Base-by-base conservation (phyloP, 2,113 vertebrate genomes). In the Ellobius talpinus region DNA sequence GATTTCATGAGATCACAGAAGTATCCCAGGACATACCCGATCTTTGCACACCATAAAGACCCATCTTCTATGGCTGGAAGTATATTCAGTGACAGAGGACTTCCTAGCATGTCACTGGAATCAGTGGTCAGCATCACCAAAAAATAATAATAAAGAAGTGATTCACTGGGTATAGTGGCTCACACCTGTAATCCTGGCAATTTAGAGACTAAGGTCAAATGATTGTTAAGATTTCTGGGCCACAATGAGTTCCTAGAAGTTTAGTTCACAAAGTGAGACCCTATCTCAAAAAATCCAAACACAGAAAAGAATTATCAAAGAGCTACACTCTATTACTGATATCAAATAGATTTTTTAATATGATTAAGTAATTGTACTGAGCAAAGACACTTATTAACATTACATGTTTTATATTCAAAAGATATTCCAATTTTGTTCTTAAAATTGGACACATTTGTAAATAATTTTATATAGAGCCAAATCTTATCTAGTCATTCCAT, bases 381-480 rank as follows among this genome's bases (percentile, higher is more conserved):
- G 24, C 2, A 77, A 3, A 72, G 5, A 5, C 33, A 55, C 17
- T 24, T 82, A 23, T 23, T 72, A 85, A 81, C 7, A 63, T 39
- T 61, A 19, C 86, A 8, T 70, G 5, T 12, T 52, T 90, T 58
- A 84, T 79, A 52, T 4, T 96, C 6, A 65, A 68, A 26, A 91
- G 33, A 45, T 90, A 89, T 87, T 89, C 7, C 58, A 90, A 70
- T 70, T 89, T 19, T 72, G n/a, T 78, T 70, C 36, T 85, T 70
- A n/a, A 47, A 58, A 96, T 21, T 36, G 14, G 17, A n/a, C n/a
- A 79, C 3, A 87, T 55, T 45, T 92, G 29, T 76, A 87, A 47
- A 39, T 85, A 58, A 96, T 90, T 39, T 52, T n/a, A 52, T 90
- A 90, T 11, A 81, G 55, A 36, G 19, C 84, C 68, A 95, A 90